These are phyloP conservation scores for Exephanes ischioxanthus DNA, from an alignment of 2,888 invertebrate species.

Conservation along the genomic window DNA sequence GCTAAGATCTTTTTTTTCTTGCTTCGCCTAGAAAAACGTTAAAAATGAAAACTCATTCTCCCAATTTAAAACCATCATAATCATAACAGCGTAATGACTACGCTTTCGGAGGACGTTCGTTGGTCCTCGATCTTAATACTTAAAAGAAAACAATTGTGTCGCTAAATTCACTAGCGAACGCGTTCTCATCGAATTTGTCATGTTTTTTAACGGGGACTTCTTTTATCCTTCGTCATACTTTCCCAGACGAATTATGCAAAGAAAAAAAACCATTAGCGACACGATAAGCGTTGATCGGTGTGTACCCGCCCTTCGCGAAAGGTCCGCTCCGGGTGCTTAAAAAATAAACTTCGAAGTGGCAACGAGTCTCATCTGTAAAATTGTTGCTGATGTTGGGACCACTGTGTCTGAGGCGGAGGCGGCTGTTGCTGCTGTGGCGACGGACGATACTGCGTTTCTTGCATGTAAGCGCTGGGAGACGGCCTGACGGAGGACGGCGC, in stretches of 20 bases:
- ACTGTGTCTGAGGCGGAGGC: slow-evolving; percentile 80
- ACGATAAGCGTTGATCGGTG: neutral
- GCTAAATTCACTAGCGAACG: slow-evolving; percentile 15
- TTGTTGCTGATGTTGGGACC: slow-evolving; percentile 87
- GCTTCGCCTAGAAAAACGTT: neutral
- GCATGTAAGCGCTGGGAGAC: slow-evolving; percentile 79
- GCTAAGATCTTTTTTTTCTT: neutral
- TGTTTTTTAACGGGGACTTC: neutral
- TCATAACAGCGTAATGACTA: slow-evolving; percentile 4
- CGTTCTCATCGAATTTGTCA: neutral
- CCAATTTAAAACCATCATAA: neutral
- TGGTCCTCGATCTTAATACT: neutral
- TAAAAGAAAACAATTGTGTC: neutral
- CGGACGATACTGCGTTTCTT: slow-evolving; percentile 81
- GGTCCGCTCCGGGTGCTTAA: neutral
- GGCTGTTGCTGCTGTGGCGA: slow-evolving; percentile 81
- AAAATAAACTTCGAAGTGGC: slow-evolving; percentile 17
- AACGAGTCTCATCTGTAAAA: slow-evolving; percentile 87
- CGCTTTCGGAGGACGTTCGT: neutral
- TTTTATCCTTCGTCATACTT: neutral
- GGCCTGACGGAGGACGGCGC: slow-evolving; percentile 81
- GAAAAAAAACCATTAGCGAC: neutral
- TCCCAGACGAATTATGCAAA: neutral
- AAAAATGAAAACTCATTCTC: neutral
- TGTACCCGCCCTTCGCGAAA: neutral